phyloP scores from a whole-genome alignment of 2,113 vertebrate genomes.

The Gallinago paraguaiae region DNA sequence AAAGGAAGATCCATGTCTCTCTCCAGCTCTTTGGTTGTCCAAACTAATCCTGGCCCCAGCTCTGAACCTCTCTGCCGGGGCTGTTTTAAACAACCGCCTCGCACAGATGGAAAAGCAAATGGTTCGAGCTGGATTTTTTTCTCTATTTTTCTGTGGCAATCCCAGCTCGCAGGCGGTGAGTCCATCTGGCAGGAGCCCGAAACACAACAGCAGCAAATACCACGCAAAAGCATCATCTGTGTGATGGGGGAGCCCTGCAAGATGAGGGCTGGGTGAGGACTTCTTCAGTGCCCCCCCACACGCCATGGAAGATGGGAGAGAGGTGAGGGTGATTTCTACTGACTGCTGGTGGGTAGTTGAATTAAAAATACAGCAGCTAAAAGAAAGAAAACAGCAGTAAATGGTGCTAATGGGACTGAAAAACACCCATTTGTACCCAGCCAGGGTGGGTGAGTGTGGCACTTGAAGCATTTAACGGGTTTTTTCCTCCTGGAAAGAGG shows the following conservation, averaged over 20 bases:
- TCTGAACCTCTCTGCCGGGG: background rate
- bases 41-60: background rate
- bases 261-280: background rate
- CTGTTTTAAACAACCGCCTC: background rate
- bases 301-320: background rate
- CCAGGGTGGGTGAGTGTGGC: background rate
- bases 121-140: background rate
- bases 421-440: background rate
- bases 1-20: background rate
- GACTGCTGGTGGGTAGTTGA: background rate
- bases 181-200: constrained; percentile 33
- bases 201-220: background rate
- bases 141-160: background rate
- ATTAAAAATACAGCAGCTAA: background rate
- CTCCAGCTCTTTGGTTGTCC: background rate
- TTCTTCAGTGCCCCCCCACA: background rate
- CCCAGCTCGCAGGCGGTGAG: background rate
- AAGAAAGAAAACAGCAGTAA: background rate
- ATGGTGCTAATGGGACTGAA: background rate
- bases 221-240: background rate
- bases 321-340: background rate
- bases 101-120: constrained; percentile 62
- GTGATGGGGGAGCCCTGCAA: background rate
- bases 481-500: background rate
- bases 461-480: background rate